Conservation (phyloP, 2,113 vertebrate species). For the Strix aluco region DNA sequence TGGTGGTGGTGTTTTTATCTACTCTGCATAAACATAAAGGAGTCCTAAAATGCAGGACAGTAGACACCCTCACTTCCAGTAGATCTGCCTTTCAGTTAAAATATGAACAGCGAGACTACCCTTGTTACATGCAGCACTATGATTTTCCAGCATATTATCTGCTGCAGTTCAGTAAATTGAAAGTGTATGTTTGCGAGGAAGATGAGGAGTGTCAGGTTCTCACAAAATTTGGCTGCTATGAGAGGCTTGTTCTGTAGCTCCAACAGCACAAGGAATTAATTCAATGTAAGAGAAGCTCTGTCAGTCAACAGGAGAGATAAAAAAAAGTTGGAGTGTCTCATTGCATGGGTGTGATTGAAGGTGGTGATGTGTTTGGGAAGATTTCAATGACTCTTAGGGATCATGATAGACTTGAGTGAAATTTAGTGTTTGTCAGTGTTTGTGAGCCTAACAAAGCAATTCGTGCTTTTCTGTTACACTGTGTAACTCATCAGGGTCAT, state of each 20-base stretch:
- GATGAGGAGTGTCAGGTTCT: not conserved
- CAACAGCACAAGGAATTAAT: not conserved
- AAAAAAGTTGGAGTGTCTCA: not conserved
- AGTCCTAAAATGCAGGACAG: not conserved
- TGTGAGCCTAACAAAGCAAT: not conserved
- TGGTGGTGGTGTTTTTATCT: not conserved
- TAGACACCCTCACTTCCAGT: not conserved
- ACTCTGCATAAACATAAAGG: not conserved
- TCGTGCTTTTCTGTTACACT: not conserved
- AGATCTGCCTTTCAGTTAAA: not conserved
- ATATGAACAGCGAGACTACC: fast-evolving
- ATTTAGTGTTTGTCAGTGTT: not conserved
- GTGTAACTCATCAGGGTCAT: not conserved
- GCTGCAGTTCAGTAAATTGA: not conserved
- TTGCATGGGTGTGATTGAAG: not conserved
- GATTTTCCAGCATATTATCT: not conserved
- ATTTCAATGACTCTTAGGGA: not conserved
- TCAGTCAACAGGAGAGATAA: not conserved
- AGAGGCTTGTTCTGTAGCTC: not conserved
- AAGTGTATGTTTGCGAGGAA: not conserved
- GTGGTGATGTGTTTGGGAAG: not conserved
- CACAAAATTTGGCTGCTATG: not conserved
- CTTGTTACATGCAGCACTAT: not conserved
- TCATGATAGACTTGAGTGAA: not conserved
- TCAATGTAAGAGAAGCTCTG: not conserved